These are phyloP conservation scores for Champsocephalus esox DNA, from an alignment of 2,797 vertebrate species.

Conservation along the genomic window DNA sequence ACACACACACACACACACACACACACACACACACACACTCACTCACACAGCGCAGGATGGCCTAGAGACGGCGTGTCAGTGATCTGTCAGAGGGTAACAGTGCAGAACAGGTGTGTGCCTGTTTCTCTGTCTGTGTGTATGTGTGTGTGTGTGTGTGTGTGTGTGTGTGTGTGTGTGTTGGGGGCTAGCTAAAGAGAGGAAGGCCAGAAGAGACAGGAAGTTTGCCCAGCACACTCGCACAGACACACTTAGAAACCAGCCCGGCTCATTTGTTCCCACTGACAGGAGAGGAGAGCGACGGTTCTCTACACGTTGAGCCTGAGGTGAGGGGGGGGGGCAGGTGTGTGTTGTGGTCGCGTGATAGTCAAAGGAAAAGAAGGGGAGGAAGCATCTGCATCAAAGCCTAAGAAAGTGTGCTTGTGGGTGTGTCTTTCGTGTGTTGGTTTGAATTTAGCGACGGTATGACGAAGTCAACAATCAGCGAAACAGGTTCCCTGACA, in stretches of 20 bases:
- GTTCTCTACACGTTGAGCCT: conserved; percentile 49
- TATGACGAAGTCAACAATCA: too few species aligned
- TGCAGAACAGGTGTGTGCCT: conserved; percentile 65
- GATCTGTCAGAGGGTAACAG: conserved; percentile 78
- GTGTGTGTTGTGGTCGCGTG: conserved; percentile 39
- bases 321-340: conserved; percentile 50
- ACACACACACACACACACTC: conserved; percentile 13
- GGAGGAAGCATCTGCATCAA: conserved; percentile 32
- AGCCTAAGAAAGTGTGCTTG: background rate
- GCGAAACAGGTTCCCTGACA: too few species aligned
- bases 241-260: conserved; percentile 65
- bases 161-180: conserved; percentile 23
- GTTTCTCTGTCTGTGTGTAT: conserved; percentile 37
- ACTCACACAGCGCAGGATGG: conserved; percentile 46
- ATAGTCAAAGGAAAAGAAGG: conserved; percentile 8
- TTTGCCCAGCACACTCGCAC: conserved; percentile 50
- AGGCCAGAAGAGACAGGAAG: conserved; percentile 61
- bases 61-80: conserved; percentile 73
- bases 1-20: conserved; percentile 3
- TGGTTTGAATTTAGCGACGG: too few species aligned
- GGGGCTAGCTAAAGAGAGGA: conserved; percentile 35
- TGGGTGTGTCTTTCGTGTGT: background rate
- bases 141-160: background rate
- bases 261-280: conserved; percentile 77
- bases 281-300: conserved; percentile 74